Base-by-base conservation (phyloP, 2,113 vertebrate species). In the Patagioenas fasciata region DNA sequence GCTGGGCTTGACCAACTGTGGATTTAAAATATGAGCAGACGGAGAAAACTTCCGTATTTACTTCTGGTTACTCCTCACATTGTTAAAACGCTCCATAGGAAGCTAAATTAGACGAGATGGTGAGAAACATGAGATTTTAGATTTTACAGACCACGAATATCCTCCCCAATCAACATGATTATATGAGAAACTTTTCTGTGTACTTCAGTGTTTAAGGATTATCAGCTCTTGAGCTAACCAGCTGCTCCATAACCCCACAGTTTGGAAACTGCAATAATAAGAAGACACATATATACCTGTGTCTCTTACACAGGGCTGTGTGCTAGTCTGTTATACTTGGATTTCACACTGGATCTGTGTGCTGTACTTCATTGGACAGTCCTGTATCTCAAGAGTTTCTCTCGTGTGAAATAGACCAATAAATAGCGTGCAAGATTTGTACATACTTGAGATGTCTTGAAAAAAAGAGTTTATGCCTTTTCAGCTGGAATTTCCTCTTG, bases 31-130 rank as follows among this genome's bases (percentile, higher is more conserved):
- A 58, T 8, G 18, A 89, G 44, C 80, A 95, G 69, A 81, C 72
- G 77, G 83, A 93, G 64, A 89, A 91, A 92, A 64, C 34, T 24
- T 93, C 66, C 5, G 0, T 93, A 87, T 95, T 90, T 92, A 73
- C 65, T 86, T 89, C 18, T 90, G 81, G 93, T 94, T 94, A 75
- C 44, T 92, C 94, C 64, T 94, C 70, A 50, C 1, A 0, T 86
- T 83, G 64, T 85, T 94, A 83, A 95, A 95, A 85, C 3, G 6
- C 42, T 91, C 56, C 34, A 71, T 70, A 78, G 85, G 72, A 89
- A 85, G 19, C 64, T 64, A 73, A 81, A 85, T 85, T 78, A 69
- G 53, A 91, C 89, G 21, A 89, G 5, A 81, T 34, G 8, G 64
- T 71, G 67, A 80, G 72, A 92, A 95, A 84, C 20, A 64, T 13